Base-by-base conservation (phyloP, 2,888 invertebrate species). In the Bhutanitis thaidina region DNA sequence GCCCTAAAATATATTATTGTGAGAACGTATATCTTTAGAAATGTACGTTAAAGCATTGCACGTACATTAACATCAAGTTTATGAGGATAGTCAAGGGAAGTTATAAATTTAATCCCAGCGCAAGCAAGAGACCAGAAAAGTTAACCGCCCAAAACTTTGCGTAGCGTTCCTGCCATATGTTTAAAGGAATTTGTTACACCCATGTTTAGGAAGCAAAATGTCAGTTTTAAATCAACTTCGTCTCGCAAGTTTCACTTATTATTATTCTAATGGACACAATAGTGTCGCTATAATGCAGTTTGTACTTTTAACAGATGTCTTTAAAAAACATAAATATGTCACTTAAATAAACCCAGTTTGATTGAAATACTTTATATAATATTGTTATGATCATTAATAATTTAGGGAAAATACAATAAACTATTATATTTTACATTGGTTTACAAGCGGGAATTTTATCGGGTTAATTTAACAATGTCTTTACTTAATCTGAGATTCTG, bases 71-170 rank as follows among this genome's bases (percentile, higher is more conserved):
- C 75, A 76, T 75, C 70, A 80, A 80, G 76, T 80, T 79, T 77
- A 77, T 74, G 74, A 77, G 74, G 75, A 75, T 77, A 81, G 78
- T 75, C 74, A 61, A 73, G 66, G 61, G 66, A 80, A 83, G 77
- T 83, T 84, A 77, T 78, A 82, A 84, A 82, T 84, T 82, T 82
- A 80, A 85, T 85, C 77, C 78, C 58, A 63, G 67, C 70, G 63
- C 67, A 74, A 72, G 72, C 75, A 78, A 79, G 76, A 79, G 77
- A 78, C 76, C 74, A 77, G 76, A 77, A 77, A 83, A 84, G 79
- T 83, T 81, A 79, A 77, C 77, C 74, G 60, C 71, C 76, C 69
- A 77, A 81, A 81, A 77, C 77, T 80, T 77, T 60, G 55, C 55
- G 58, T 54, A 59, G 59, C 49, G 57, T 58, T 60, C 55, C 63